These are phyloP conservation scores for Scrobipalpa costella DNA, from an alignment of 2,888 invertebrate species.

Conservation along the genomic window DNA sequence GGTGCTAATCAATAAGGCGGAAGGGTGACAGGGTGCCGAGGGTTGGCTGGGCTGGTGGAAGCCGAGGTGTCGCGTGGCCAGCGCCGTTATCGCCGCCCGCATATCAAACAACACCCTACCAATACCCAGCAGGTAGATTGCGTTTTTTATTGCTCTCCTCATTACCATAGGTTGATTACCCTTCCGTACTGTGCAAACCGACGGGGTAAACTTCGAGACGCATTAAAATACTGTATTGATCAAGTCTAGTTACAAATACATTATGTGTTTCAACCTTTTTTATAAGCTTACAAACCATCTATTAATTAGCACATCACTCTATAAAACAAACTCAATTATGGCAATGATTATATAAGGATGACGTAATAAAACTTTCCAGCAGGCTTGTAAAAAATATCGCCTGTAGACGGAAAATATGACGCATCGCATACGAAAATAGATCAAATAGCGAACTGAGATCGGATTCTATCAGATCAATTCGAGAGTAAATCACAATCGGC, in stretches of 20 bases:
- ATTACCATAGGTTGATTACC: constrained; percentile 29
- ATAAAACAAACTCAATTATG: background rate
- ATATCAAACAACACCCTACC: constrained; percentile 70
- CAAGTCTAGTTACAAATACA: background rate
- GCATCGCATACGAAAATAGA: constrained; percentile 20
- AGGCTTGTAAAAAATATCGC: constrained; percentile 9
- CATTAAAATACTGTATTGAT: constrained; percentile 2
- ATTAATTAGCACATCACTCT: constrained; percentile 3
- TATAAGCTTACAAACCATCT: background rate
- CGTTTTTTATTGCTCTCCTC: constrained; percentile 32
- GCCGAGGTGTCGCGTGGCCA: constrained; percentile 75
- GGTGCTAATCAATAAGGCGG: constrained; percentile 77
- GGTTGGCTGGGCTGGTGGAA: constrained; percentile 77
- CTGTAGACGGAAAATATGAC: constrained; percentile 11
- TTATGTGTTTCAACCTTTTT: background rate
- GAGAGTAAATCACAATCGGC: constrained; percentile 17
- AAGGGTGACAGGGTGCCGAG: constrained; percentile 68
- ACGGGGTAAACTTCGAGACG: constrained; percentile 28
- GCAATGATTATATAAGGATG: constrained; percentile 5
- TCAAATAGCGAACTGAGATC: constrained; percentile 16
- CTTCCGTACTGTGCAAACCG: constrained; percentile 22
- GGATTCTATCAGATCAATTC: constrained; percentile 12
- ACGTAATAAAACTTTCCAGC: constrained; percentile 10
- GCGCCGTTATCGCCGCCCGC: constrained; percentile 69
- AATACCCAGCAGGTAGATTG: constrained; percentile 37